Conservation (phyloP, 2,797 vertebrate species). For the Danio choprae region DNA sequence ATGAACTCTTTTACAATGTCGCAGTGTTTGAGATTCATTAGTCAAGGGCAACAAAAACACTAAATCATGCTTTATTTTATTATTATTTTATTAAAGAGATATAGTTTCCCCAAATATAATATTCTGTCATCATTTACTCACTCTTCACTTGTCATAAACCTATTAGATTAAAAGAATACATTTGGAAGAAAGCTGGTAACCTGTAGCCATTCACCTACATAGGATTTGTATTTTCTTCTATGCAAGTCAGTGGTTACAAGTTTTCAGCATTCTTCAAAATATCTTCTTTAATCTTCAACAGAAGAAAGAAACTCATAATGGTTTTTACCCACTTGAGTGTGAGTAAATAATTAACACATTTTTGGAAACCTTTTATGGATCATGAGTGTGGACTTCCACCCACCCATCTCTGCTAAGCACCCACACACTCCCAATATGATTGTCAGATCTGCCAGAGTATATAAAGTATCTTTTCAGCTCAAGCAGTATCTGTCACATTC, state of each 20-base stretch:
- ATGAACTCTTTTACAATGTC: neutral
- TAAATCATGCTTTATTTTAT: neutral
- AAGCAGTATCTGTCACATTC: slow-evolving; percentile 24
- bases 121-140: too few relatives aligned
- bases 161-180: too few relatives aligned
- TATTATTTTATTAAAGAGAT: too few relatives aligned
- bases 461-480: slow-evolving; percentile 39
- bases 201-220: too few relatives aligned
- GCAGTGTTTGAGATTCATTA: neutral
- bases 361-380: slow-evolving; percentile 21
- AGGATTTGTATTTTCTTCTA: slow-evolving; percentile 3
- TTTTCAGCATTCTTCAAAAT: too few relatives aligned
- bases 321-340: too few relatives aligned
- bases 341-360: too few relatives aligned
- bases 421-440: neutral
- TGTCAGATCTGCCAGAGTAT: slow-evolving; percentile 31
- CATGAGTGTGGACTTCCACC: neutral
- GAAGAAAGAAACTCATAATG: too few relatives aligned
- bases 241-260: neutral
- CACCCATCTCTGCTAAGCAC: neutral
- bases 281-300: too few relatives aligned
- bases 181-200: too few relatives aligned
- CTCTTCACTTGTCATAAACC: too few relatives aligned
- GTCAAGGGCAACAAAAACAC: neutral
- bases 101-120: too few relatives aligned